A percentile compares a stretch with the other conserved stretches of the same genome.
Conservation (phyloP, 2,797 vertebrate genomes). For the Bradypodion pumilum region DNA sequence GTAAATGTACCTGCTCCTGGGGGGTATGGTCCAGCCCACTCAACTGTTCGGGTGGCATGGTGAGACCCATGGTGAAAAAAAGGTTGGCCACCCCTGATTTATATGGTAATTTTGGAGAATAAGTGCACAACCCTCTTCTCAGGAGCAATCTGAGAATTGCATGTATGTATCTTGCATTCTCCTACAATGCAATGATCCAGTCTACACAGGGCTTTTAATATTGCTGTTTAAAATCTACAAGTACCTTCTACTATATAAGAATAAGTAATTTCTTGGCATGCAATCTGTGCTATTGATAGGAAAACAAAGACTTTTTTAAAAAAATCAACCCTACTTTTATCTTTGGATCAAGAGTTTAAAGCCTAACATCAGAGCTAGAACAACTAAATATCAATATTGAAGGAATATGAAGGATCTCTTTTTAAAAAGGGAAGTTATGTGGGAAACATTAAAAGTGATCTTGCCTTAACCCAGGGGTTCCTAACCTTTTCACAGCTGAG, state of each 20-base stretch:
- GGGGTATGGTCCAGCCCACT: no score
- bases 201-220: neutral
- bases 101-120: neutral
- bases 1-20: no score
- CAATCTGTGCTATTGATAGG: constrained; percentile 27
- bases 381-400: neutral
- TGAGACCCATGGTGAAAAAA: no score
- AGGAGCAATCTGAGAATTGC: neutral
- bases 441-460: neutral
- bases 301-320: constrained; percentile 40
- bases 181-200: neutral
- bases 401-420: neutral
- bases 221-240: neutral
- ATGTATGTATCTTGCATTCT: neutral
- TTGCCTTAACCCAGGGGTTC: neutral
- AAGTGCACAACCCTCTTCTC: neutral
- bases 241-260: neutral
- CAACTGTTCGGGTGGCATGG: no score
- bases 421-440: neutral
- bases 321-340: neutral
- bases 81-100: no score
- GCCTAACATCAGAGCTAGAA: neutral
- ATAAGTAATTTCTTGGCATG: constrained; percentile 8
- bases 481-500: no score
- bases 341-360: constrained; percentile 19